Conservation (phyloP, 2,888 invertebrate genomes). For the Craniophora ligustri region DNA sequence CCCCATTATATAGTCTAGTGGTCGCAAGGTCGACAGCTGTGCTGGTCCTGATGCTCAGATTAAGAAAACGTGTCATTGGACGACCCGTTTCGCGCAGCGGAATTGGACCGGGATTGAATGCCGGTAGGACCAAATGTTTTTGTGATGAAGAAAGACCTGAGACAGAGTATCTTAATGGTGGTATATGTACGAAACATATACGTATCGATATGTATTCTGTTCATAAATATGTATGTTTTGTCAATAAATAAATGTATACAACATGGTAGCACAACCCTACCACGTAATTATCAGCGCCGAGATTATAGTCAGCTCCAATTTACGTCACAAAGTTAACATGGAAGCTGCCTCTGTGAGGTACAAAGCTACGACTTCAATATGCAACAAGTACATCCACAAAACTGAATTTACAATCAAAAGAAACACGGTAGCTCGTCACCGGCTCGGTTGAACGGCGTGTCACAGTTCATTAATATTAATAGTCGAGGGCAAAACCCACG, state of each 20-base stretch:
- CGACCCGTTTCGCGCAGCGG: no score
- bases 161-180: no score
- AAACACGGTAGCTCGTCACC: slow-evolving; percentile 69
- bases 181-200: no score
- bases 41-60: no score
- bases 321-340: slow-evolving; percentile 34
- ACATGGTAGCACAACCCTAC: slow-evolving; percentile 4
- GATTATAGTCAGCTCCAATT: slow-evolving; percentile 33
- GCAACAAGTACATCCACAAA: slow-evolving; percentile 77
- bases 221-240: no score
- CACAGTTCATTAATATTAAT: slow-evolving; percentile 87
- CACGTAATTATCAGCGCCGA: slow-evolving; percentile 33
- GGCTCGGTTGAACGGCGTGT: slow-evolving; percentile 75
- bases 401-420: slow-evolving; percentile 83
- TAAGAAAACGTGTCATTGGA: no score
- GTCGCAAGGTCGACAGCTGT: no score
- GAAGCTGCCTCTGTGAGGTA: slow-evolving; percentile 37
- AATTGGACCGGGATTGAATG: no score
- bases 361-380: slow-evolving; percentile 61
- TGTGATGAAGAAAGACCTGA: no score
- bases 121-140: no score
- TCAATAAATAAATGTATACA: not conserved
- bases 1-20: no score
- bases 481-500: slow-evolving; percentile 71
- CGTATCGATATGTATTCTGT: no score